Conservation (phyloP, 2,797 vertebrate species). For the Sparus aurata region DNA sequence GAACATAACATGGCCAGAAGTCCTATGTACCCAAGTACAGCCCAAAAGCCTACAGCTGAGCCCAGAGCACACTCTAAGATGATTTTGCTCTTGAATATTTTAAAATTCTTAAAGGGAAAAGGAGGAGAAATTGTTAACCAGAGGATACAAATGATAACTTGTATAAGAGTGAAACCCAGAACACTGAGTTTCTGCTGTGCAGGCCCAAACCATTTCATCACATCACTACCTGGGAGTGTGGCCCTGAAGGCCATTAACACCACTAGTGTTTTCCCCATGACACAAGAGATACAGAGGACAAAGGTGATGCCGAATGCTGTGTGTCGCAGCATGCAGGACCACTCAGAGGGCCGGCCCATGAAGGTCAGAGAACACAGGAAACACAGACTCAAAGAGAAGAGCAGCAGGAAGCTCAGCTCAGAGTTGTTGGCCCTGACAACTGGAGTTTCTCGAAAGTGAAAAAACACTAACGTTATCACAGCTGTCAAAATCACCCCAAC, state of each 20-base stretch:
- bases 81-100: slow-evolving; percentile 68
- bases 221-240: slow-evolving; percentile 72
- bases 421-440: slow-evolving; percentile 63
- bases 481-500: slow-evolving; percentile 59
- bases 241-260: slow-evolving; percentile 80
- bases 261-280: slow-evolving; percentile 79
- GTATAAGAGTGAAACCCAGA: slow-evolving; percentile 72
- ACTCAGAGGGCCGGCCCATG: slow-evolving; percentile 78
- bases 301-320: slow-evolving; percentile 81
- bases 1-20: slow-evolving; percentile 74
- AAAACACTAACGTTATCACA: slow-evolving; percentile 62
- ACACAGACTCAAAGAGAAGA: slow-evolving; percentile 73
- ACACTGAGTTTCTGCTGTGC: slow-evolving; percentile 78
- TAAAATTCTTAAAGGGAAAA: slow-evolving; percentile 68
- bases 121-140: slow-evolving; percentile 78
- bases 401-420: slow-evolving; percentile 75
- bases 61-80: slow-evolving; percentile 80
- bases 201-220: slow-evolving; percentile 83
- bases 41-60: slow-evolving; percentile 76
- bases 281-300: slow-evolving; percentile 63
- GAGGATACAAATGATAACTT: slow-evolving; percentile 76
- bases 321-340: slow-evolving; percentile 84
- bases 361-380: slow-evolving; percentile 75
- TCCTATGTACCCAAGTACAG: slow-evolving; percentile 78
- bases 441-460: slow-evolving; percentile 59